phyloP scores from a whole-genome alignment of 30 jellyfish, hydroid and myxozoan genomes.

The Rhopilema esculentum region DNA sequence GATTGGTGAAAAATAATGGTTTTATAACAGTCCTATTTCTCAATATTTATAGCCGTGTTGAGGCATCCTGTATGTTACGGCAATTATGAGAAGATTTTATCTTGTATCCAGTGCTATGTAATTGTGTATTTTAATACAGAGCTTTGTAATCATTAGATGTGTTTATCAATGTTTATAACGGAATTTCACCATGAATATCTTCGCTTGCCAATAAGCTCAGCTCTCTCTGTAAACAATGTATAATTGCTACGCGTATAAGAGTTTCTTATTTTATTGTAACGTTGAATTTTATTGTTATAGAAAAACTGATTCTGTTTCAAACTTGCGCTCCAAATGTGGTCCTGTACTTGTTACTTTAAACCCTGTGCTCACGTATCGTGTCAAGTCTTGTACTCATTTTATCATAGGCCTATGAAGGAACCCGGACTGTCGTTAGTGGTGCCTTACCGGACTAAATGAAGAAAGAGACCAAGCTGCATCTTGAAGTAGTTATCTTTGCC shows the following conservation, averaged over 20 bases:
- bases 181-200: neutral
- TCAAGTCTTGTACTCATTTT: no score
- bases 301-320: constrained; percentile 6
- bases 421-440: no score
- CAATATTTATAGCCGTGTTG: neutral
- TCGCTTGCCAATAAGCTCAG: neutral
- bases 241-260: constrained; percentile 29
- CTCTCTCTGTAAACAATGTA: constrained; percentile 34
- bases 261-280: constrained; percentile 38
- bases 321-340: neutral
- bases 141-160: neutral
- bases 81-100: neutral
- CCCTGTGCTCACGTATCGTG: neutral
- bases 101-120: neutral
- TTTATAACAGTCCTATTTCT: neutral
- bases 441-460: no score
- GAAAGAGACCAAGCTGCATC: no score
- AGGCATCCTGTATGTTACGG: neutral
- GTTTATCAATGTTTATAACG: neutral
- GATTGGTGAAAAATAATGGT: neutral
- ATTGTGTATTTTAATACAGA: neutral
- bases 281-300: constrained; percentile 26
- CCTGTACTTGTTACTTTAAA: neutral
- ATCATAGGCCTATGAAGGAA: no score
- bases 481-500: no score